Evolutionary conservation across 2,113 vertebrate species (phyloP), one percentile per base, ranked within the genome.

Genomic region (Perccottus glenii): DNA sequence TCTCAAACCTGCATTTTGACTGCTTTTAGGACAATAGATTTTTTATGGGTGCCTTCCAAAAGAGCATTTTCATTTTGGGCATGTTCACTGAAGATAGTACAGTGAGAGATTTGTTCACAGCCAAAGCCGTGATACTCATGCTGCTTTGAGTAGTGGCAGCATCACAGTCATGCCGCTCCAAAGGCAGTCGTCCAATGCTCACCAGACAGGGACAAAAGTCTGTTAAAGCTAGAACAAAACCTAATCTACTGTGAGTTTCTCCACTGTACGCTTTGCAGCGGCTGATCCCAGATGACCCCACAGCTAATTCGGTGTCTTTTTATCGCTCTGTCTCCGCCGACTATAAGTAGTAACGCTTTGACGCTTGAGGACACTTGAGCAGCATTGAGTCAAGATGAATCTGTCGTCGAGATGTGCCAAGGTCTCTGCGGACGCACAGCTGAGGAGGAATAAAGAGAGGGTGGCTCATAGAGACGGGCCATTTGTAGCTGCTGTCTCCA

Each of bases 351-450:
- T 58, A 59, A 72, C 8, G 51, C 75, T 81, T 77, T 85, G 87
- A 77, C 52, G 83, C 84, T 85, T 72, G 85, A 84, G 74, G 82
- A 85, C 84, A 82, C 89, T 89, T 78, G 45, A 85, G 77, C 84
- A 81, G 82, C 75, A 84, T 85, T 85, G 81, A 82, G 73, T 83
- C 78, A 49, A 71, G 88, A 90, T 85, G 58, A 84, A 87, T 88
- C 77, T 75, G 73, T 84, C 75, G 84, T 78, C 72, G 83, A 79
- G 72, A 85, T 88, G 73, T 69, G 75, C 77, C 82, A 70, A 83
- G 86, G 88, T 83, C 80, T 59, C 80, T 11, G 67, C 62, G 76
- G 75, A 77, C 35, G 72, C 60, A 7, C 66, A 19, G 79, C 72
- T 44, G 65, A 75, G 32, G 43, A 60, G 60, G 59, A 40, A 73